Conservation (phyloP, 2,888 invertebrate species). For the Chloroclysta siterata region DNA sequence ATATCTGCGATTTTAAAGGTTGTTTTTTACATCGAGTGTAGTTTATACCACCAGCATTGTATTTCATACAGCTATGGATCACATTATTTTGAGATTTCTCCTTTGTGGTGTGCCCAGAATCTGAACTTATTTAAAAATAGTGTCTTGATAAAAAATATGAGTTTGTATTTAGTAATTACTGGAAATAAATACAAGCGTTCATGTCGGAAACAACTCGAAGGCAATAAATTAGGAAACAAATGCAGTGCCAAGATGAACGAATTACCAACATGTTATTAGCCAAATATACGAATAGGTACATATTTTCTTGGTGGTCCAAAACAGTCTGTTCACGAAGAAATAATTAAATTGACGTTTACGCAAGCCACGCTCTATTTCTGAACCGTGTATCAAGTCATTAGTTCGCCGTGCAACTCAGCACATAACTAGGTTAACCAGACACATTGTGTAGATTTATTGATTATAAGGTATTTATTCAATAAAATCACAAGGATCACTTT, state of each 20-base stretch:
- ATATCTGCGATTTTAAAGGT: too few relatives aligned
- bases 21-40: too few relatives aligned
- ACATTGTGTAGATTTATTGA: conserved; percentile 1
- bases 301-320: neutral
- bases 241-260: conserved; percentile 33
- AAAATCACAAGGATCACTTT: too few relatives aligned
- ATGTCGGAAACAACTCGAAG: conserved; percentile 33
- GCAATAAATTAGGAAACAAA: conserved; percentile 35
- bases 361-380: conserved; percentile 60
- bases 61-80: too few relatives aligned
- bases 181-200: conserved; percentile 11
- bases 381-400: conserved; percentile 54
- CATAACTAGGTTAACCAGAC: conserved; percentile 6
- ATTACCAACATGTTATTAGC: conserved; percentile 1
- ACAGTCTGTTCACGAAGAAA: conserved; percentile 35
- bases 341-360: conserved; percentile 57
- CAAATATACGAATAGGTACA: neutral
- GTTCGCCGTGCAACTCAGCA: conserved; percentile 5
- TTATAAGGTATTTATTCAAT: too few relatives aligned
- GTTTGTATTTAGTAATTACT: neutral
- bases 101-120: too few relatives aligned
- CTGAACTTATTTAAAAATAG: too few relatives aligned
- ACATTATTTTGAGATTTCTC: too few relatives aligned
- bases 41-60: too few relatives aligned
- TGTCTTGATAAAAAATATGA: too few relatives aligned